A percentile compares a stretch with the other conserved stretches of the same genome.
phyloP scores from a whole-genome alignment of 30 jellyfish, hydroid and myxozoan species.

The Turritopsis dohrnii region DNA sequence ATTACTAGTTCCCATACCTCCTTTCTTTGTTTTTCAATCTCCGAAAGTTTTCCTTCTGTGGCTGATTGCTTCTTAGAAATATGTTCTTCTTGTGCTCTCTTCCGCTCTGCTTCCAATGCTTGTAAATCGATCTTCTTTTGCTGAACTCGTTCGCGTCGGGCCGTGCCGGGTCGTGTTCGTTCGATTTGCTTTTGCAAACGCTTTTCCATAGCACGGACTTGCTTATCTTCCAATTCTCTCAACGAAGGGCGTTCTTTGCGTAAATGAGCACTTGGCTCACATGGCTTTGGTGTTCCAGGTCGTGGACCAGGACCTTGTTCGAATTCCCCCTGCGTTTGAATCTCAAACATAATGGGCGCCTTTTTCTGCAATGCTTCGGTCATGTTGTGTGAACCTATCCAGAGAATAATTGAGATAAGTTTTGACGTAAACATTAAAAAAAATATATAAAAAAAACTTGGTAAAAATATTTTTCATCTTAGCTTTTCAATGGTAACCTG shows the following conservation, averaged over 20 bases:
- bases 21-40: background rate
- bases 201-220: background rate
- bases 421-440: too few relatives aligned
- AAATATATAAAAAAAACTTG: too few relatives aligned
- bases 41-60: background rate
- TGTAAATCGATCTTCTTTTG: background rate
- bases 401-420: too few relatives aligned
- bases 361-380: too few relatives aligned
- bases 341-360: background rate
- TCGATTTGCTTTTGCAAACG: background rate
- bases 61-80: background rate
- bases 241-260: background rate
- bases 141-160: background rate
- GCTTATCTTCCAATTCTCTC: background rate
- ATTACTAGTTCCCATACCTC: background rate
- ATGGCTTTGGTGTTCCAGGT: background rate
- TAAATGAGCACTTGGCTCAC: background rate
- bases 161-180: background rate
- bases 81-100: background rate
- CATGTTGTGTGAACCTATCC: background rate
- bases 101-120: slow-evolving; percentile 15
- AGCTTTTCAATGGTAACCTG: too few relatives aligned
- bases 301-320: slow-evolving; percentile 12
- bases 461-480: too few relatives aligned
- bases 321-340: background rate